These are phyloP conservation scores for Bradypodion ventrale DNA, from an alignment of 2,797 vertebrate genomes.

Conservation along the genomic window DNA sequence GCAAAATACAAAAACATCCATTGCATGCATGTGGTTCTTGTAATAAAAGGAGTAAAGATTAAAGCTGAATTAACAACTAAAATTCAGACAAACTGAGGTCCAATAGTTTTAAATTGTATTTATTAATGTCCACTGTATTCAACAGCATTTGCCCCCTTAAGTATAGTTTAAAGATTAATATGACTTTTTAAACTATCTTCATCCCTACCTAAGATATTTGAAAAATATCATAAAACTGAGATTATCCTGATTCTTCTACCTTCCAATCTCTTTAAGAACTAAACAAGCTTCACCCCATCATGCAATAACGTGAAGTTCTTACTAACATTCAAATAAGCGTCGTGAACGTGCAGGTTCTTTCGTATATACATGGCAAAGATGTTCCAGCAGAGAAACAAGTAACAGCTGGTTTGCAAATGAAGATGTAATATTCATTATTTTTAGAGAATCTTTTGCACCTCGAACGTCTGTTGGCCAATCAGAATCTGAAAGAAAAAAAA, in stretches of 20 bases:
- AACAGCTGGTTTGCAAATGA: slow-evolving; percentile 94
- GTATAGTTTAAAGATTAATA: not conserved
- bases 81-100: not conserved
- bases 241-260: not conserved
- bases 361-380: slow-evolving; percentile 92
- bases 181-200: not conserved
- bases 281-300: not conserved
- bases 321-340: slow-evolving; percentile 90
- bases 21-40: not conserved
- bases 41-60: not conserved
- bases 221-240: not conserved
- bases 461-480: slow-evolving; percentile 83
- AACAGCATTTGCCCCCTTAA: not conserved
- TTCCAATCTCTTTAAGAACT: too few species aligned
- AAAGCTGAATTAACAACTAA: not conserved
- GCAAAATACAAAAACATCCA: not conserved
- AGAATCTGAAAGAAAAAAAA: slow-evolving; percentile 80
- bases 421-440: slow-evolving; percentile 84
- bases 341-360: slow-evolving; percentile 83
- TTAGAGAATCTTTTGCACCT: slow-evolving; percentile 81
- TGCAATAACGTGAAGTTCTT: not conserved
- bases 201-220: not conserved
- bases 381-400: slow-evolving; percentile 92
- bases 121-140: not conserved
- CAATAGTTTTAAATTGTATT: not conserved